Base-by-base conservation (phyloP, 2,888 invertebrate species). In the Chromoteleia sp. region DNA sequence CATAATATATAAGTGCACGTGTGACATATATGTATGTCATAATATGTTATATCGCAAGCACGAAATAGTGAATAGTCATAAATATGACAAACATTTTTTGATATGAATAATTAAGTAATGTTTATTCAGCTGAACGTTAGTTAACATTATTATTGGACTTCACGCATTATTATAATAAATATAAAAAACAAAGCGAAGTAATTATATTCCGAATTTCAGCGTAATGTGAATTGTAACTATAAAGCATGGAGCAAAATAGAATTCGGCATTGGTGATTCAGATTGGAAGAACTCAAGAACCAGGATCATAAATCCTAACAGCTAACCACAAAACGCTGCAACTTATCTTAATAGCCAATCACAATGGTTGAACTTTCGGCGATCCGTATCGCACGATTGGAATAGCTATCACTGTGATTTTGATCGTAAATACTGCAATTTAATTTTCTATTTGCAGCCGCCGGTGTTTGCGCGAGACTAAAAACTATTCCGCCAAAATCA, bases 271-370 rank as follows among this genome's bases (percentile, higher is more conserved):
- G 71, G 71, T 54, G 50, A 71, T 78, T 78, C 63, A 30, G 58
- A 71, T 78, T 78, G 71, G 78, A 78, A 73, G 78, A 77, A 77
- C 65, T 78, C 78, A 78, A 78, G 78, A 78, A 78, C 78, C 65
- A 54, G 43, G 58, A 52, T 70, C 78, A 78, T 78, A 78, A 78
- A 78, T 78, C 67, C 65, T 45, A 78, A 78, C 78, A 78, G 78
- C 78, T 78, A 78, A 71, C 78, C 71, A 73, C 78, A 73, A 78
- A 78, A 65, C 78, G 67, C 39, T 56, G 67, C 71, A 67, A 78
- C 71, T 78, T 78, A 78, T 78, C 78, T 78, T 78, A 78, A 78
- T 78, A 78, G 71, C 71, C 78, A 73, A 78, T 78, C 78, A 78
- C 58, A 78, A 73, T 78, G 78, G 78, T 59, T 71, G 67, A 78